A percentile compares a stretch with the other conserved stretches of the same genome.
Evolutionary conservation across 2,797 vertebrate species (phyloP).

Genomic region (Microcaecilia unicolor): DNA sequence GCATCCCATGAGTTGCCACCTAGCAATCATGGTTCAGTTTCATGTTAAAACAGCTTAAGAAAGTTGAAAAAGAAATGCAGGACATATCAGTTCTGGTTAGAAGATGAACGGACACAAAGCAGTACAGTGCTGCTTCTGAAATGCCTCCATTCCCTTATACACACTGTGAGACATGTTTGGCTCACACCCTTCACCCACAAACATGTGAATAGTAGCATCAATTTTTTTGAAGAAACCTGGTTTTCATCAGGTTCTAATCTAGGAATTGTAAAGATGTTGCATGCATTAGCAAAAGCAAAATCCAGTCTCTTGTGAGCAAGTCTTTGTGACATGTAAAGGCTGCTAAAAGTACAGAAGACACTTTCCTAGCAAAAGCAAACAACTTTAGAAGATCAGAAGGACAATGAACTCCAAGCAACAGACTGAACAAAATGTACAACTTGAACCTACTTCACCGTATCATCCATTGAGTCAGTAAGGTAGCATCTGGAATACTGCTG

Average conservation of each 20-base stretch:
- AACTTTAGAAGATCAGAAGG: constrained; percentile 7
- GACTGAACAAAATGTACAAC: constrained; percentile 30
- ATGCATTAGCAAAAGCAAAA: constrained; percentile 36
- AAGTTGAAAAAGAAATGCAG: constrained; percentile 26
- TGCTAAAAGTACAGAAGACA: constrained; percentile 60
- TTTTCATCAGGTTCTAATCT: constrained; percentile 5
- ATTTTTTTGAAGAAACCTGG: constrained; percentile 1
- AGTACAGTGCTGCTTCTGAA: no score
- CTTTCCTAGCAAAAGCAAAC: constrained; percentile 13
- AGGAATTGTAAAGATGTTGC: constrained; percentile 18
- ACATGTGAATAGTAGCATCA: no score
- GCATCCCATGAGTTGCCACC: no score
- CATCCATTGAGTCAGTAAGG: constrained; percentile 41
- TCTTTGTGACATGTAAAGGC: constrained; percentile 53
- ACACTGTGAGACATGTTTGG: no score
- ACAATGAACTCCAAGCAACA: constrained; percentile 11
- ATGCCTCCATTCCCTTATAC: neutral
- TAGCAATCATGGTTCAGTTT: constrained; percentile 51
- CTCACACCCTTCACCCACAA: no score
- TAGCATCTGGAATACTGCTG: constrained; percentile 25
- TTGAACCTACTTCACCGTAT: constrained; percentile 27
- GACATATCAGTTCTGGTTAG: constrained; percentile 24
- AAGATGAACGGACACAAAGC: no score
- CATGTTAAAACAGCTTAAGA: constrained; percentile 14
- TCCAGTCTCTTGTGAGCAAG: constrained; percentile 37